Conservation (phyloP, 2,113 vertebrate species). For the Chinchilla lanigera region DNA sequence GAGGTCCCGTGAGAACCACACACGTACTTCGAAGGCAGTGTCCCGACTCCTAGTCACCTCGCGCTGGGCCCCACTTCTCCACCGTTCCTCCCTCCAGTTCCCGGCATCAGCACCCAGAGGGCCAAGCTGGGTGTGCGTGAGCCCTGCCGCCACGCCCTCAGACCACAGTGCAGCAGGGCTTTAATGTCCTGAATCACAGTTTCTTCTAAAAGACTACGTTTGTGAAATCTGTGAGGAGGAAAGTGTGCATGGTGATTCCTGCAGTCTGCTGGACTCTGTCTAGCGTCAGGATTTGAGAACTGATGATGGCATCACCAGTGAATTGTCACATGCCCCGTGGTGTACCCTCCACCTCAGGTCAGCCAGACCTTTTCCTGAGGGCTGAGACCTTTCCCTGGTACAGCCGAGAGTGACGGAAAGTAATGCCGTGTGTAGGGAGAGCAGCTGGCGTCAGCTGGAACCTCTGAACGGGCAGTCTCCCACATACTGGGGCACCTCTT, state of each 20-base stretch:
- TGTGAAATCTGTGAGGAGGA: neutral
- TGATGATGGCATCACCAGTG: neutral
- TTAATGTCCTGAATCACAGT: neutral
- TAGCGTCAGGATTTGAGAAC: neutral
- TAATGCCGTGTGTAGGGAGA: neutral
- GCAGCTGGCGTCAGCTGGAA: neutral
- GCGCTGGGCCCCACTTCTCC: no score
- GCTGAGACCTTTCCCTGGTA: neutral
- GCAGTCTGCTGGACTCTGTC: neutral
- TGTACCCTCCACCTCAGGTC: neutral
- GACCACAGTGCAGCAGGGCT: neutral
- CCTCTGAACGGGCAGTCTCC: neutral
- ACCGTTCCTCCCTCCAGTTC: neutral
- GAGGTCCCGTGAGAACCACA: neutral
- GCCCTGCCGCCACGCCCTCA: neutral
- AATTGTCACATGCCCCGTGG: neutral
- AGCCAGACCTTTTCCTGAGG: neutral
- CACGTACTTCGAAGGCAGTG: neutral
- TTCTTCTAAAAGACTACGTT: neutral
- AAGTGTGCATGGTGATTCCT: rapidly evolving
- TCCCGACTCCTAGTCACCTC: neutral
- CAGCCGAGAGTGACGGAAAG: neutral
- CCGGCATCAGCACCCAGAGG: neutral
- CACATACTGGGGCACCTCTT: neutral
- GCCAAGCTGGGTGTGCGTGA: neutral